Base-by-base conservation (phyloP, 2,888 invertebrate genomes). In the Trichogramma evanescens region DNA sequence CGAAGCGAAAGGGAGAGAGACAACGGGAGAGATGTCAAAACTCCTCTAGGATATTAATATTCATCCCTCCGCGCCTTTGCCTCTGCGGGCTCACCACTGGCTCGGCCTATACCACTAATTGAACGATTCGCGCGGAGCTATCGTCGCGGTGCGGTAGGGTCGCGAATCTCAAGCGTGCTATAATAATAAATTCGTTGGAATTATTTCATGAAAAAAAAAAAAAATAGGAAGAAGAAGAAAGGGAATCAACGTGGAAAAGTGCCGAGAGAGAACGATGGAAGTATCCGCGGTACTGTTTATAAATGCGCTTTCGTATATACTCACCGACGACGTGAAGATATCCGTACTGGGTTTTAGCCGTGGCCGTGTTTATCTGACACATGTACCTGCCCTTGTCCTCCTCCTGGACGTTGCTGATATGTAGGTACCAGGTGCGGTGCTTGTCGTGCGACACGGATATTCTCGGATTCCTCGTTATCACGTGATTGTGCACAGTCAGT, bases 361-460 rank as follows among this genome's bases (percentile, higher is more conserved):
- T 89, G 70, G 91, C 93, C 4, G 92, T 94, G 82, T 93, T 94
- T 78, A 93, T 93, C 83, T 92, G 94, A 80, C 92, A 93, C 93
- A 94, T 94, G 82, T 94, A 95, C 64, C 91, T 84, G 59, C 95
- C 94, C 71, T 89, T 88, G 80, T 95, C 95, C 75, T 91, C 92
- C 76, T 93, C 91, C 70, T 93, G 89, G 59, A 94, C 93, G 78
- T 93, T 91, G 70, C 87, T 89, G 80, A 95, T 94, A 82, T 94
- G 94, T 73, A 95, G 84, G 80, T 88, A 92, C 93, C 93, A 94
- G 69, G 93, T 93, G 71, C 91, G 86, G 77, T 93, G 93, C 79
- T 93, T 92, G 80, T 93, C 93, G 79, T 94, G 93, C 61, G 92
- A 89, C 66, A 95, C 93, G 75, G 90, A 91, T 74, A 95, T 93